A percentile compares a stretch with the other conserved stretches of the same genome.
Conservation (phyloP, 2,113 vertebrate genomes). For the Montifringilla adamsi region DNA sequence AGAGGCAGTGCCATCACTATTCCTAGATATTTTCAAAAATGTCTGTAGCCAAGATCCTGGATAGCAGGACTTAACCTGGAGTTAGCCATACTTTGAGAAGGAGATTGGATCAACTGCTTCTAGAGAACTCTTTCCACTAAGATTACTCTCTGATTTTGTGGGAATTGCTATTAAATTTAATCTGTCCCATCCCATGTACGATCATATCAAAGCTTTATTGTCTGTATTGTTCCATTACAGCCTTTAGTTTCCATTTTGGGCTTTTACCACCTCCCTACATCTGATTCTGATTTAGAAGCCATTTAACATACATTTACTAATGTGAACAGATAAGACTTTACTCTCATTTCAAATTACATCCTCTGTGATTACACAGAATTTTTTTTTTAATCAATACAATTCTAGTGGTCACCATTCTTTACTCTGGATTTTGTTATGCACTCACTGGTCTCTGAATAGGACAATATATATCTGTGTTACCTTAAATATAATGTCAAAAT, state of each 20-base stretch:
- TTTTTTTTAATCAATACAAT: neutral
- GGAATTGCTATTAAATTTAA: neutral
- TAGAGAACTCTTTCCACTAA: neutral
- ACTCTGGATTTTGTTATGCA: neutral
- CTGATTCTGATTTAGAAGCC: neutral
- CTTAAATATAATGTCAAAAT: neutral
- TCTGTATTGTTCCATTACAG: neutral
- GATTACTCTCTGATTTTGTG: neutral
- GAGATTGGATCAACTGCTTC: neutral
- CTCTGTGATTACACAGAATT: neutral
- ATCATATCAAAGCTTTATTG: neutral
- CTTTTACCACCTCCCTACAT: neutral
- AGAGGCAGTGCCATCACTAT: neutral
- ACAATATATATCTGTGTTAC: neutral
- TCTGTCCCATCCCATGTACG: neutral
- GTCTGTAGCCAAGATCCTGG: neutral
- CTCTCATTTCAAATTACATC: neutral
- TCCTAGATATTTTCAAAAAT: neutral
- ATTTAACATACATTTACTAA: neutral
- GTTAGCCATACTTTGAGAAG: neutral
- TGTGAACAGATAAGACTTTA: neutral
- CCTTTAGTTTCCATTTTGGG: neutral
- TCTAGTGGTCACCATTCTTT: neutral
- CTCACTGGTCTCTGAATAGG: neutral
- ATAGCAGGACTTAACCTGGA: neutral